Evolutionary conservation across 2,113 vertebrate species (phyloP), one percentile per base, ranked within the genome.

Genomic region (Ascaphus truei): DNA sequence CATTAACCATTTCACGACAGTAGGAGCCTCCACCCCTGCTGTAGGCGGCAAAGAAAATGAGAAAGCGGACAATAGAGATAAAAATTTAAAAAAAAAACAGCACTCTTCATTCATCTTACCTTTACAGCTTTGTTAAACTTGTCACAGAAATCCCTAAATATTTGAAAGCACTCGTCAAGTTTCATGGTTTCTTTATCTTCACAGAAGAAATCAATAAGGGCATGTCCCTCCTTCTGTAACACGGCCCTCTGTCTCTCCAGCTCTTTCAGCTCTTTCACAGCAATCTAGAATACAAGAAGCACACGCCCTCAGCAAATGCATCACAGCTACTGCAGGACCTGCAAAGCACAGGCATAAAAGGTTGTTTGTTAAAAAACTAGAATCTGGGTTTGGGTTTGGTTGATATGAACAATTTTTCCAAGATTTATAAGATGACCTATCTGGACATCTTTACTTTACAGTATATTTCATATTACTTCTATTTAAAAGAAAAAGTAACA

Each of bases 111-210:
- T 29, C 12, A 26, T 45, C 66, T 30, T 82, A 99, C 97, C 93
- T 98, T 95, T 34, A 98, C 95, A 3, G 96, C 96, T 57, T 96
- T 99, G 81, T 92, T 92, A 78, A 99, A 99, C 79, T 89, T 93
- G 56, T 91, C 31, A 57, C 96, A 98, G 80, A 99, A 99, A 76
- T 99, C 96, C 73, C 94, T 91, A 77, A 99, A 99, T 77, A 99
- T 98, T 81, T 95, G 92, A 77, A 99, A 94, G 75, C 96, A 93
- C 68, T 99, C 97, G 2, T 99, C 96, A 80, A 99, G 81, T 74
- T 96, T 98, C 81, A 98, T 96, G 0, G 94, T 95, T 78, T 96
- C 95, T 86, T 93, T 97, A 81, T 99, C 97, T 87, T 99, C 96
- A 66, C 97, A 99, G 79, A 99, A 96, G 82, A 99, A 99, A 74